Evolutionary conservation across 1,140 invertebrate species (phyloP).

Genomic region (Brachystomella parvula): DNA sequence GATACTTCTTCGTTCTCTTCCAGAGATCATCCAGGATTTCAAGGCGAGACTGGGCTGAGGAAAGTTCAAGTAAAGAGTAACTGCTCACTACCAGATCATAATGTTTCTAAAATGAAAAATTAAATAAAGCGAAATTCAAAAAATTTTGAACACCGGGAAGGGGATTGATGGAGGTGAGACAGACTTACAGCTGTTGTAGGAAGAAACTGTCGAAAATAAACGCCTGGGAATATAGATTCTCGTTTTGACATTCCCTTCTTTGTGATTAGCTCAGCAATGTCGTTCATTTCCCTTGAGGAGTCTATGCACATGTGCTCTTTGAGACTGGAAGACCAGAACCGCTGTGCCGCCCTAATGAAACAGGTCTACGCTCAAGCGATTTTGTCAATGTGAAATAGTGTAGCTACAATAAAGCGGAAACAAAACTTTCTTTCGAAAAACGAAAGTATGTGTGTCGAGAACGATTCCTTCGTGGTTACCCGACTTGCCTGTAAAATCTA

Average conservation of each 20-base stretch:
- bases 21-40: slow-evolving; percentile 68
- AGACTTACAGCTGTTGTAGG: slow-evolving; percentile 45
- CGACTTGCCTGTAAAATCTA: too few species aligned
- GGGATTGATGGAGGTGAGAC: neutral
- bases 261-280: slow-evolving; percentile 62
- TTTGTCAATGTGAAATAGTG: neutral
- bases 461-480: slow-evolving; percentile 10
- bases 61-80: slow-evolving; percentile 72
- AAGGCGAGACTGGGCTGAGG: slow-evolving; percentile 55
- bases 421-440: neutral
- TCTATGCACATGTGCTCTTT: slow-evolving; percentile 78
- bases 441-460: neutral
- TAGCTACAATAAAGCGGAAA: neutral
- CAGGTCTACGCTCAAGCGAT: neutral
- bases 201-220: slow-evolving; percentile 71
- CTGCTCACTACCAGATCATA: slow-evolving; percentile 76
- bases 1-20: slow-evolving; percentile 71
- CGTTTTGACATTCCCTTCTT: slow-evolving; percentile 51
- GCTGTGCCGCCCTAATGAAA: slow-evolving; percentile 57
- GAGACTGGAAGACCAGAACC: slow-evolving; percentile 59
- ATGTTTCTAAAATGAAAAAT: slow-evolving; percentile 46
- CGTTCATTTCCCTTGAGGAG: slow-evolving; percentile 66
- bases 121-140: slow-evolving; percentile 11
- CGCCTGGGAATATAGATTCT: slow-evolving; percentile 50
- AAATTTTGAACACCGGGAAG: neutral